phyloP scores from a whole-genome alignment of 2,113 vertebrate species.

The Ictidomys tridecemlineatus region DNA sequence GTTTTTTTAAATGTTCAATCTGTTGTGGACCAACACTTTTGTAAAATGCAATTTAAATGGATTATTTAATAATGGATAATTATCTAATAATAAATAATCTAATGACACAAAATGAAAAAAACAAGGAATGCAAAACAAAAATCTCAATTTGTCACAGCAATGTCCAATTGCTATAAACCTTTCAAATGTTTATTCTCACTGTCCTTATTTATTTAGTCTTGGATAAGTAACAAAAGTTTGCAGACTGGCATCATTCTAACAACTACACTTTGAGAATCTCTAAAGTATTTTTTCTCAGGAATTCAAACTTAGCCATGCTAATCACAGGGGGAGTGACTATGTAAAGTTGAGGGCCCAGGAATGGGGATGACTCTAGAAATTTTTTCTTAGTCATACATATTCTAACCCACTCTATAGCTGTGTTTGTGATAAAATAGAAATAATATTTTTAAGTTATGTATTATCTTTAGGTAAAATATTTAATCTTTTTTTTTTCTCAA shows the following conservation, averaged over 20 bases:
- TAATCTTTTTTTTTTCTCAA: background rate
- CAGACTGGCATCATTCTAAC: background rate
- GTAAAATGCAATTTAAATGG: conserved; percentile 42
- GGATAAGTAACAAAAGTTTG: background rate
- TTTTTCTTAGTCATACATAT: background rate
- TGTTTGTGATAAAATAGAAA: conserved; percentile 22
- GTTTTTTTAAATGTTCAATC: background rate
- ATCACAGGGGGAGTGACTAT: background rate
- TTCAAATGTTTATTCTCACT: background rate
- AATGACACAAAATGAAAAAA: background rate
- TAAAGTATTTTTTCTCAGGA: background rate
- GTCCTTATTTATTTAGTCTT: background rate
- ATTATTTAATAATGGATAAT: conserved; percentile 11
- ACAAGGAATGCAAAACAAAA: conserved; percentile 11
- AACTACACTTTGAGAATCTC: background rate
- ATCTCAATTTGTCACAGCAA: background rate
- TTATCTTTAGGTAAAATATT: background rate
- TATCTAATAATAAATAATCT: too few species aligned
- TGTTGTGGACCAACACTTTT: background rate
- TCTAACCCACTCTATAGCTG: background rate
- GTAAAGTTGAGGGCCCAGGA: background rate
- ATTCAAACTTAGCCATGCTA: background rate
- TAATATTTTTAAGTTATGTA: background rate
- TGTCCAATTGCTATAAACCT: background rate
- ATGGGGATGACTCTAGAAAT: background rate